Conservation (phyloP, 2,797 vertebrate species). For the Carcharodon carcharias region DNA sequence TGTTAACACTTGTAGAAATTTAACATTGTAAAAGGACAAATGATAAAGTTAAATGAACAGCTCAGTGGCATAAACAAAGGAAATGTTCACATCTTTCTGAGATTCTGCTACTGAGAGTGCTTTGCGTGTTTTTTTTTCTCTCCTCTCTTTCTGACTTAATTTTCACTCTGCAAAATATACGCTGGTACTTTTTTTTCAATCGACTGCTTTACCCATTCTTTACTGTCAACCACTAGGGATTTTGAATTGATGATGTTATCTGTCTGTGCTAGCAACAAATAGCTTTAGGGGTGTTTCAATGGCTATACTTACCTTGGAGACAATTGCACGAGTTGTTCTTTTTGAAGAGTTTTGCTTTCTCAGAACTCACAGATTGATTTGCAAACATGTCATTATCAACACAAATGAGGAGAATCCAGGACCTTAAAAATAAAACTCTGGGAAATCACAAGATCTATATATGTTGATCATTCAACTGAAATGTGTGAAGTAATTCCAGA, state of each 20-base stretch:
- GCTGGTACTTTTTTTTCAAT: neutral
- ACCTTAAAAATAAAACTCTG: neutral
- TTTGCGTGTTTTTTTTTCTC: neutral
- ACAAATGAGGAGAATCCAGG: too few species aligned
- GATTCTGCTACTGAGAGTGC: neutral
- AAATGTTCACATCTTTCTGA: neutral
- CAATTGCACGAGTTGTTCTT: neutral
- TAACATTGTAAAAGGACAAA: neutral
- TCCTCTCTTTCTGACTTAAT: neutral
- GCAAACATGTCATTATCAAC: neutral
- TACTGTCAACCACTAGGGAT: neutral
- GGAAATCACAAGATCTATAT: neutral
- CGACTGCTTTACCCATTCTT: neutral
- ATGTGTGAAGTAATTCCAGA: neutral
- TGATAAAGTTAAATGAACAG: neutral
- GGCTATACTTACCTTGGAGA: constrained; percentile 26
- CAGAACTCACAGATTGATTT: neutral
- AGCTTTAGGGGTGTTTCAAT: neutral
- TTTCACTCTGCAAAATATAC: neutral
- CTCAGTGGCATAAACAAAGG: neutral
- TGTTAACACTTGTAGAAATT: neutral
- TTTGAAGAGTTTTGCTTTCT: neutral
- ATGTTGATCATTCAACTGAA: neutral
- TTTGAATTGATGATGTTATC: constrained; percentile 11
- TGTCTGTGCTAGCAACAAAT: neutral